Evolutionary conservation across 2,797 vertebrate genomes (phyloP).

Genomic region (Hydrocynus forskahlii): DNA sequence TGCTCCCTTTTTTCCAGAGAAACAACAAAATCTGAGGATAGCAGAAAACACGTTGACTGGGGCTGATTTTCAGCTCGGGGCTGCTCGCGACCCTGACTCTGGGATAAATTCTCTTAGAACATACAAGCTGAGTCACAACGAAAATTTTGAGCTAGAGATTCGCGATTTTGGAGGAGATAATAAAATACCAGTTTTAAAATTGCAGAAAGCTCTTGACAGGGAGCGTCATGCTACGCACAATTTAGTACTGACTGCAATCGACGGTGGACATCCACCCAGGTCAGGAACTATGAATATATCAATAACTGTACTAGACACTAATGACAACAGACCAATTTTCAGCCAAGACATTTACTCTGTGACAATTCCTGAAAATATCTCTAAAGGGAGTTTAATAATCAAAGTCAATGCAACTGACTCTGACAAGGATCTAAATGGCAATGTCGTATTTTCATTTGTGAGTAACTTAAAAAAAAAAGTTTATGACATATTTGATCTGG

Average conservation of each 20-base stretch:
- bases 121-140: conserved; percentile 58
- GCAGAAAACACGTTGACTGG: conserved; percentile 65
- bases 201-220: conserved; percentile 57
- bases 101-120: conserved; percentile 66
- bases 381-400: conserved; percentile 70
- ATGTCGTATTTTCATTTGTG: conserved; percentile 76
- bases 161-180: conserved; percentile 50
- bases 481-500: conserved; percentile 62
- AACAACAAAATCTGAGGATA: conserved; percentile 61
- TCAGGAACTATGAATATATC: conserved; percentile 42
- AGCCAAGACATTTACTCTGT: conserved; percentile 70
- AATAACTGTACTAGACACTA: conserved; percentile 48
- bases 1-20: conserved; percentile 65
- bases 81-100: conserved; percentile 70
- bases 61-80: conserved; percentile 69
- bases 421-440: conserved; percentile 77
- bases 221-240: conserved; percentile 34
- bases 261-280: conserved; percentile 57
- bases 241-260: conserved; percentile 50
- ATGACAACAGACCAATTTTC: conserved; percentile 74
- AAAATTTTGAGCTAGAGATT: conserved; percentile 55
- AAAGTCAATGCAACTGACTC: conserved; percentile 77
- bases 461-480: conserved; percentile 59
- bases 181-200: conserved; percentile 55
- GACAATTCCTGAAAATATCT: conserved; percentile 71